phyloP scores from a whole-genome alignment of 2,113 vertebrate species.

The Pithys albifrons region DNA sequence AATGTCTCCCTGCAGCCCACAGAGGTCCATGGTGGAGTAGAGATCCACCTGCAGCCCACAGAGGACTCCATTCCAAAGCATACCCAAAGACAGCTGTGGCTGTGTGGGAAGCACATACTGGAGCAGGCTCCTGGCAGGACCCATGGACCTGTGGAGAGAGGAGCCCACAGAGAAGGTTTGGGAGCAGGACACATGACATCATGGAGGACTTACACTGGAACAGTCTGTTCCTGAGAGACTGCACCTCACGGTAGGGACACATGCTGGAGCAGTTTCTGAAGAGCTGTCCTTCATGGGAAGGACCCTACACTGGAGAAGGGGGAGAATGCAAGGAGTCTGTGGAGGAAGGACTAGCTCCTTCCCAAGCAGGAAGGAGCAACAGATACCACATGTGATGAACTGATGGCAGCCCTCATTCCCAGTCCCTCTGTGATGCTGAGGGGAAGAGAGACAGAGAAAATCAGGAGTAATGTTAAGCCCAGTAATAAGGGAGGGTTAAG shows the following conservation, averaged over 20 bases:
- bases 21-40: background rate
- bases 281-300: background rate
- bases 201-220: background rate
- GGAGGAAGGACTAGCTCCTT: background rate
- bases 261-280: background rate
- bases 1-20: background rate
- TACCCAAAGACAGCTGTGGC: background rate
- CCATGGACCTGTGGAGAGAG: background rate
- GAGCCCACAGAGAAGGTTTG: background rate
- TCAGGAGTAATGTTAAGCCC: background rate
- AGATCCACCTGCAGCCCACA: background rate
- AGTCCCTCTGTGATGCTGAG: background rate
- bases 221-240: background rate
- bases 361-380: background rate
- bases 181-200: background rate
- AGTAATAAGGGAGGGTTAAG: background rate
- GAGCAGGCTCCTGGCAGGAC: background rate
- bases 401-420: background rate
- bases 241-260: background rate
- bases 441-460: background rate
- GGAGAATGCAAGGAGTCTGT: fast-evolving
- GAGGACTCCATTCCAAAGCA: background rate
- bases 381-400: background rate
- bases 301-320: fast-evolving
- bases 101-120: background rate